Base-by-base conservation (phyloP, 1,140 invertebrate species). In the Physella acuta region DNA sequence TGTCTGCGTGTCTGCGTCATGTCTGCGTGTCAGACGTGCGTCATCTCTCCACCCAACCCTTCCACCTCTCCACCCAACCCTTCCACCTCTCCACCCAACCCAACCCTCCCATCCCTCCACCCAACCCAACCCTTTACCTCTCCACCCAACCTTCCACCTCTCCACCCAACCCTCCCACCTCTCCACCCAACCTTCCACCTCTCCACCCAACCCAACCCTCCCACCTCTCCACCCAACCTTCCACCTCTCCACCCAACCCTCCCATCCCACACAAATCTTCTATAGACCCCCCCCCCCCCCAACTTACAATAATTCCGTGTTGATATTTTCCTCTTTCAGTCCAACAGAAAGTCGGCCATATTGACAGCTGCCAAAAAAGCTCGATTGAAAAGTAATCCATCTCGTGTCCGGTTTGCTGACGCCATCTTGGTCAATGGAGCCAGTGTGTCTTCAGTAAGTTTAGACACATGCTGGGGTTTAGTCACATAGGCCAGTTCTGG, bases 351-450 rank as follows among this genome's bases (percentile, higher is more conserved):
- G 80, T 94, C 93, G 0, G 92, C 93, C 0, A 85, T 95, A 0
- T 86, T 95, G 4, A 94, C 92, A 24, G 92, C 92, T 4, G 92
- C 92, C 0, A 94, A 95, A 80, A 90, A 93, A 73, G 93, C 92
- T 1, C 89, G 91, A 74, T 87, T 95, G 51, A 89, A 91, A 70
- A 89, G 88, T 5, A 90, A 94, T 77, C 93, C 93, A 14, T 92
- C 91, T n/a, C 87, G 92, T 65, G 93, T 95, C 0, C 85, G 93
- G 24, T 95, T 95, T 79, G 93, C 93, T 0, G 93, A 94, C 84
- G 92, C 92, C 63, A 92, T 95, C 28, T 91, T 92, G 80, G 89
- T 94, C 62, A 94, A 94, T 86, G 93, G 92, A 70, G 90, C 91
- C 0, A 81, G 83, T 65, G 76, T 83, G 14, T 78, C 80, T 33